Base-by-base conservation (phyloP, 2,113 vertebrate species). In the Miniopterus natalensis region DNA sequence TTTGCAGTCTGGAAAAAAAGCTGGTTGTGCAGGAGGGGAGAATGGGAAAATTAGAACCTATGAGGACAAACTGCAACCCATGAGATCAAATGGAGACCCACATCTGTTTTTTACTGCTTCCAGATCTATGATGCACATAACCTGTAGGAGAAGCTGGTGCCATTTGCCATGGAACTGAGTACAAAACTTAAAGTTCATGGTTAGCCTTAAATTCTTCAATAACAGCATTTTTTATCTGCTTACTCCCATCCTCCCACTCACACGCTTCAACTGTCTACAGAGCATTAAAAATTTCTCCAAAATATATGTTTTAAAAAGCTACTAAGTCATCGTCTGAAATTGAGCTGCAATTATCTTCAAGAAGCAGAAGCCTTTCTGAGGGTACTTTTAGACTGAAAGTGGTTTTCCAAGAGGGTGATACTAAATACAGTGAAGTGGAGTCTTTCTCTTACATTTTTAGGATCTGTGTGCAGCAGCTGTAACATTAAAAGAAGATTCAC, bases 401-500 rank as follows among this genome's bases (percentile, higher is more conserved):
- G 25, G 11, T 71, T 88, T 92, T 59, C 61, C 45, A 49, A 83
- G 42, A 75, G 23, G 17, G 27, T 71, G 45, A 75, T 80, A 80
- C 47, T 93, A 36, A 93, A 6, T 88, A 55, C 1, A 53, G 17
- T 40, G 42, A 79, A 74, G 65, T 36, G 8, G 21, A 88, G 42
- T 88, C 12, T 90, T 83, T 53, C 8, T 20, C 57, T 65, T n/a
- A 27, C 8, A 84, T 31, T 78, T 79, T 95, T n/a, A 65, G 15
- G 47, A 68, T 88, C 81, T 90, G 31, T 78, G 6, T 45, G 31
- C 59, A 80, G 55, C 53, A 78, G 49, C 85, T 68, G 63, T 65
- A 66, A 78, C 6, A 5, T 88, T 90, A 70, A 88, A 93, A 71
- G 6, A 47, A 95, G 57, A 92, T 59, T 79, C 31, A 87, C 31